These are phyloP conservation scores for Dermatophagoides farinae DNA, from an alignment of 1,140 invertebrate species.

Conservation along the genomic window DNA sequence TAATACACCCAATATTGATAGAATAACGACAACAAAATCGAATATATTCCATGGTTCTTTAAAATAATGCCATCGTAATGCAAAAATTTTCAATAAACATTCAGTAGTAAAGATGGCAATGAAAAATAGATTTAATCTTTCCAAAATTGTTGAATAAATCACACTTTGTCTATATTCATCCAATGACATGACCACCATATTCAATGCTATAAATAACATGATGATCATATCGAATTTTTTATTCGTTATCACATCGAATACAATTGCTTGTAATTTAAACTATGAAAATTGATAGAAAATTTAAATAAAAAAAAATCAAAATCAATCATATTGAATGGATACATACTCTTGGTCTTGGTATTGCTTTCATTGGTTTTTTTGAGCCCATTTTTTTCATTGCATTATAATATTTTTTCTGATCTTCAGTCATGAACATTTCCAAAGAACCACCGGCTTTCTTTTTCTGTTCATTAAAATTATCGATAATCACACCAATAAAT, in stretches of 20 bases:
- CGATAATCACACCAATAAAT: constrained; percentile 95
- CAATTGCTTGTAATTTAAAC: constrained; percentile 83
- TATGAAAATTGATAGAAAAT: constrained; percentile 31
- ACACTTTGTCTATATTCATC: constrained; percentile 79
- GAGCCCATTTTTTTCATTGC: constrained; percentile 99
- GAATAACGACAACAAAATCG: constrained; percentile 94
- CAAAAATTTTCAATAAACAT: constrained; percentile 91
- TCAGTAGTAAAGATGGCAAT: constrained; percentile 94
- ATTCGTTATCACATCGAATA: constrained; percentile 90
- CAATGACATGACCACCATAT: constrained; percentile 96
- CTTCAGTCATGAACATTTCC: constrained; percentile 99
- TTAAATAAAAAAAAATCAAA: not conserved
- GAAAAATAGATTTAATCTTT: constrained; percentile 86
- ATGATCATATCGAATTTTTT: constrained; percentile 99
- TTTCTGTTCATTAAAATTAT: constrained; percentile 98
- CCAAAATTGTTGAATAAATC: constrained; percentile 56
- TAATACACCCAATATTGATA: constrained; percentile 89
- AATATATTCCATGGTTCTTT: constrained; percentile 98
- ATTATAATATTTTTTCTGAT: constrained; percentile 99
- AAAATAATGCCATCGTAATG: constrained; percentile 90
- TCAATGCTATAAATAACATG: constrained; percentile 94
- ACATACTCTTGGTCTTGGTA: constrained; percentile 76
- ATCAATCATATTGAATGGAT: not conserved
- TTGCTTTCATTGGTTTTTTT: constrained; percentile 92
- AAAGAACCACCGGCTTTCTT: constrained; percentile 94